Base-by-base conservation (phyloP, 92 coral and sea anemone genomes). In the Galaxea fascicularis region DNA sequence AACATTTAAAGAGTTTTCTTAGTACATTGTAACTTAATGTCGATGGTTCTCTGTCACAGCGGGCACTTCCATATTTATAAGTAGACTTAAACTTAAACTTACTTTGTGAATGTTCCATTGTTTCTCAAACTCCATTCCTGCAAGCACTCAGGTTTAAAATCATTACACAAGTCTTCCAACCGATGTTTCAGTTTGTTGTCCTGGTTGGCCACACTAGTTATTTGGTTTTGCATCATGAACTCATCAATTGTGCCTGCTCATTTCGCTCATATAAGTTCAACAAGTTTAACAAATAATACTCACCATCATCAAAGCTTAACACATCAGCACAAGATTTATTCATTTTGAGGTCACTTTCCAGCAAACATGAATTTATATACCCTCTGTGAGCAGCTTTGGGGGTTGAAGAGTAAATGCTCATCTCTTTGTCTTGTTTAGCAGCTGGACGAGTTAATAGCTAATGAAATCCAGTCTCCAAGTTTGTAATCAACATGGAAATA, bases 131-230 rank as follows among this genome's bases (percentile, higher is more conserved):
- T n/a, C n/a, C n/a, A n/a, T n/a, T n/a, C n/a, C n/a, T n/a, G n/a
- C n/a, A n/a, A n/a, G n/a, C 8, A 21, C 24, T 65, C 6, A 65
- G 20, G 71, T 4, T 65, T 30, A n/a, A 30, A 65, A 65, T 26
- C 71, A 65, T 26, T 65, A 65, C 71, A 25, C 24, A 65, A 26
- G 71, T 65, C 71, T 65, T 65, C 45, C 71, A 65, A 65, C 39
- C 71, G 71, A 65, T 30, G n/a, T n/a, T n/a, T n/a, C n/a, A n/a
- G 71, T 65, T 65, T 65, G 39, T 65, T 65, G 71, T 65, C 71
- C 71, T 65, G 71, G 71, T 26, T n/a, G 71, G 71, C 71, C 71
- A 30, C 71, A 30, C 0, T 8, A 26, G 71, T 26, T 65, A 29
- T 65, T 65, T 30, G 71, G 71, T 65, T 26, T n/a, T 35, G 73